phyloP scores from a whole-genome alignment of 64 coral and sea anemone genomes.

The Stichodactyla helianthus region DNA sequence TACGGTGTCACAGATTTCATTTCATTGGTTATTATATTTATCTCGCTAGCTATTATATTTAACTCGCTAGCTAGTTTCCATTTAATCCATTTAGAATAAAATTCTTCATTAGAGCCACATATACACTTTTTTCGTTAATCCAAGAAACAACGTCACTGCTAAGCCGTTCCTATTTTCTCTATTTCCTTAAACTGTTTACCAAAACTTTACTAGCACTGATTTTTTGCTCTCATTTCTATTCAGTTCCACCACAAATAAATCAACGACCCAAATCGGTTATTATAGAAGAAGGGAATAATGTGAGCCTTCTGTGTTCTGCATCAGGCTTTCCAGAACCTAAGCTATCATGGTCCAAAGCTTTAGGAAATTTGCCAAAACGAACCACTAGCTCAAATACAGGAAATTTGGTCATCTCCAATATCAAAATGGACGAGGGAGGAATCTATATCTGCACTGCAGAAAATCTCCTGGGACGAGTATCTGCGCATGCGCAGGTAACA shows the following conservation, averaged over 20 bases:
- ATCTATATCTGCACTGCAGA: not conserved
- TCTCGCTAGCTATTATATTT: no score
- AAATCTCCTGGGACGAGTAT: not conserved
- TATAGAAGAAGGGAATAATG: not conserved
- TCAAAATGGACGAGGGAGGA: not conserved
- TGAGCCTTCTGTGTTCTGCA: not conserved
- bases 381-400: not conserved
- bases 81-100: no score
- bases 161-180: no score
- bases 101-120: no score
- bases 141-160: no score
- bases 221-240: not conserved
- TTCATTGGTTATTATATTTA: no score
- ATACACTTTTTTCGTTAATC: no score
- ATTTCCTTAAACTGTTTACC: no score
- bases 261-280: not conserved
- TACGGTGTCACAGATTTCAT: no score
- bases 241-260: not conserved
- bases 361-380: not conserved
- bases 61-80: no score
- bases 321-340: not conserved
- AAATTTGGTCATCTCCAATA: not conserved
- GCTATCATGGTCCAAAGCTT: conserved; percentile 2
- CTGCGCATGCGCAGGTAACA: not conserved
- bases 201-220: not conserved